Base-by-base conservation (phyloP, 2,113 vertebrate genomes). In the Clarias magur region DNA sequence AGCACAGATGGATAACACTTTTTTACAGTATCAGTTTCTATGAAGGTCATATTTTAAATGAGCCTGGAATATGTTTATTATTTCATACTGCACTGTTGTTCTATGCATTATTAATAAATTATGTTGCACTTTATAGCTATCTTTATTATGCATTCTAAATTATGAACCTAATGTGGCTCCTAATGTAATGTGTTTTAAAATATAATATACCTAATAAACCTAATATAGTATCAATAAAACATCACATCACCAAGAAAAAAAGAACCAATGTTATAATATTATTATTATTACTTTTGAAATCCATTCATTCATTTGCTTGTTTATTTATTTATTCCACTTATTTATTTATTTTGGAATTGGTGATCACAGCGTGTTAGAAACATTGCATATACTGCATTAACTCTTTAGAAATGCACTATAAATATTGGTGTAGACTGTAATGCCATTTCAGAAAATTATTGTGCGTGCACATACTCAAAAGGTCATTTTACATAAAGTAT, bases 41-140 rank as follows among this genome's bases (percentile, higher is more conserved):
- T 80, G 13, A 59, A 21, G 27, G 78, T 59, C 54, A 34, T 59
- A 10, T 79, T 21, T 34, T 57, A n/a, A 80, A 19, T 59, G 11
- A 34, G 54, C 27, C 34, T 11, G 4, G 9, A 21, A 80, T 6
- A 80, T 10, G 10, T 57, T 54, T 78, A 56, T 78, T 23, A 78
- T 27, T 56, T 16, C 9, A 27, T 73, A 73, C 38, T 73, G 70
- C 34, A 59, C 17, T 15, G 16, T 59, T 34, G 13, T 19, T 16
- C 8, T 30, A 57, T 79, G 76, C 54, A 57, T 79, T 79, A 79
- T 56, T 27, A 56, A 30, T 78, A 78, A 78, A 78, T 38, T 17
- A 27, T 25, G 30, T 17, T 56, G 56, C 7, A 57, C 4, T 30
- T 57, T 79, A 79, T 79, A 57, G 2, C 76, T 79, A 57, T 75